phyloP scores from a whole-genome alignment of 1,140 invertebrate genomes.

The Luehdorfia chinensis region DNA sequence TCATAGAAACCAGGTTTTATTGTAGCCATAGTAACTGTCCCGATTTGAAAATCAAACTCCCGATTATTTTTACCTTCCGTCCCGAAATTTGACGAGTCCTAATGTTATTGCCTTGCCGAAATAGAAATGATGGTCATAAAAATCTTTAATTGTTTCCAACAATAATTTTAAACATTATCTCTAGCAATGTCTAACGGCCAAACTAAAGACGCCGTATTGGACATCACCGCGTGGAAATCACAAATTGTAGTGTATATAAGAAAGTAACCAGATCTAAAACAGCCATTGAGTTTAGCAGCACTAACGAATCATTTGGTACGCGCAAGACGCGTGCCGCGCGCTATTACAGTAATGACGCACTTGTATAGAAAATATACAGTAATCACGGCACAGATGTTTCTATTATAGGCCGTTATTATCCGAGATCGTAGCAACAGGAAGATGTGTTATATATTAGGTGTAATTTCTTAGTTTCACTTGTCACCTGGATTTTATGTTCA shows the following conservation, averaged over 20 bases:
- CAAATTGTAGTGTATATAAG: slow-evolving; percentile 17
- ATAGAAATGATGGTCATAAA: too few species aligned
- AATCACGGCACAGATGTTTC: slow-evolving; percentile 39
- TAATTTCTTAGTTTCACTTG: slow-evolving; percentile 43
- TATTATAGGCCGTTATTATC: slow-evolving; percentile 41
- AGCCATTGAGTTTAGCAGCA: slow-evolving; percentile 27
- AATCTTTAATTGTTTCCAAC: too few species aligned
- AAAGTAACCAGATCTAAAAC: slow-evolving; percentile 16
- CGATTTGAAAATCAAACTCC: too few species aligned
- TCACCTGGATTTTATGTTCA: slow-evolving; percentile 13
- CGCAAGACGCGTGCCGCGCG: slow-evolving; percentile 28
- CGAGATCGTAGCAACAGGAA: slow-evolving; percentile 27
- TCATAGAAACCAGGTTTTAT: too few species aligned
- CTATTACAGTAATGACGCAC: slow-evolving; percentile 52
- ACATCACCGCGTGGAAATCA: slow-evolving; percentile 13
- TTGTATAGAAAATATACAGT: slow-evolving; percentile 49
- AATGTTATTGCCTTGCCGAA: too few species aligned
- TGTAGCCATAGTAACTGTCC: too few species aligned
- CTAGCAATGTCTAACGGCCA: too few species aligned
- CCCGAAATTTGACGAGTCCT: too few species aligned
- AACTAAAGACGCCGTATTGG: too few species aligned
- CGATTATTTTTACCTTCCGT: too few species aligned
- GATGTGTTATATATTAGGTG: slow-evolving; percentile 31
- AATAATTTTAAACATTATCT: too few species aligned
- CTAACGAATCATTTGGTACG: slow-evolving; percentile 30